Base-by-base conservation (phyloP, 1,140 invertebrate genomes). In the Drosophila watanabei region DNA sequence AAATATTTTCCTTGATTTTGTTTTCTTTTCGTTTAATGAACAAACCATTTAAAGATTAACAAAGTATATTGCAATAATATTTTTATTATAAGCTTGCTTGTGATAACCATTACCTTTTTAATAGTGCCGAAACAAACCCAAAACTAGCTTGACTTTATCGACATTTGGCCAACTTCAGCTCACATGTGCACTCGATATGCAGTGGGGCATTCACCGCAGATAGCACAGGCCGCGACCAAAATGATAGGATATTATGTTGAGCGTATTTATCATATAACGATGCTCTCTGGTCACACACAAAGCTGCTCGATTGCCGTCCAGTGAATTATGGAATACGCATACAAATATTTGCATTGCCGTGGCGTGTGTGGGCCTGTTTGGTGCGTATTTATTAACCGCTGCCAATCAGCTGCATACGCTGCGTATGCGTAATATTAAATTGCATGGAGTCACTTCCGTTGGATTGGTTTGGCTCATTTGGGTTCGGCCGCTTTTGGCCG, bases 401-500 rank as follows among this genome's bases (percentile, higher is more conserved):
- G 68, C 85, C 81, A 89, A 89, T 88, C 84, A 88, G 80, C 54
- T 79, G 78, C 58, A 79, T 71, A 72, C 62, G 69, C 56, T 73
- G 81, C 85, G 85, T 89, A 88, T 88, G 73, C 72, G 69, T 81
- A 84, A 88, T 89, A 88, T 89, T 84, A 84, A 84, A 88, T 89
- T 80, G 69, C 78, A 89, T 56, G 45, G 62, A 60, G 54, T 43
- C 72, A 89, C 78, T 88, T 88, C 85, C 84, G 84, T 57, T 86
- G 77, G 48, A 76, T 79, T 70, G 75, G 75, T 78, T 77, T 57
- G 66, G 70, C 46, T 73, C 75, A 78, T 75, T 78, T 62, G 57
- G 63, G 54, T 33, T 32, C 59, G 54, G 54, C 32, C 32, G 58
- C 63, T 65, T 33, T 65, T 65, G 59, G 30, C 58, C 54, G 68